A percentile compares a stretch with the other conserved stretches of the same genome.
These are phyloP conservation scores for Ibidorhyncha struthersii DNA, from an alignment of 2,113 vertebrate genomes.

Conservation along the genomic window DNA sequence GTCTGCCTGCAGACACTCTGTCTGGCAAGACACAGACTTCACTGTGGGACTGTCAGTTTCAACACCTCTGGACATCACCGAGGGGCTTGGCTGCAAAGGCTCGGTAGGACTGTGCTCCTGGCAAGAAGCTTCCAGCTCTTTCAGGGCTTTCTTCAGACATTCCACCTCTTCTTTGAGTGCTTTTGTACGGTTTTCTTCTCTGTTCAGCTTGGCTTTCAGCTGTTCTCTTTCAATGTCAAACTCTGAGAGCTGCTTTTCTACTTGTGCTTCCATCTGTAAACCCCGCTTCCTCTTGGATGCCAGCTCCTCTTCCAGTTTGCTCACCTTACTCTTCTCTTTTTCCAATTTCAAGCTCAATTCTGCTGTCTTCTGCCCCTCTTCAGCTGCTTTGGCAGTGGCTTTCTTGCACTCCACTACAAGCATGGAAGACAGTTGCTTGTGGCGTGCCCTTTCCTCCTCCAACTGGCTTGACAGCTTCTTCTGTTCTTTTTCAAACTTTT, in stretches of 20 bases:
- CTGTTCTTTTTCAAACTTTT: slow-evolving; percentile 91
- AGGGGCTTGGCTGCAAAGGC: not conserved
- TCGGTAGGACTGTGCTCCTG: not conserved
- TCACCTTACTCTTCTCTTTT: slow-evolving; percentile 81
- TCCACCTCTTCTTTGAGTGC: slow-evolving; percentile 88
- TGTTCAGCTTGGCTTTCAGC: slow-evolving; percentile 82
- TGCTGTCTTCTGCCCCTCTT: slow-evolving; percentile 87
- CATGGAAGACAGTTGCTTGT: slow-evolving; percentile 91
- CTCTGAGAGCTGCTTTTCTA: slow-evolving; percentile 87
- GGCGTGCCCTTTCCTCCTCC: slow-evolving; percentile 89
- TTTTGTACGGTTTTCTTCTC: slow-evolving; percentile 86
- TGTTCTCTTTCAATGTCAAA: slow-evolving; percentile 90
- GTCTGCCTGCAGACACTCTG: slow-evolving; percentile 74
- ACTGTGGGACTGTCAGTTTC: slow-evolving; percentile 31
- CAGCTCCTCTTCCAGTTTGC: slow-evolving; percentile 81
- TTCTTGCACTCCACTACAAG: slow-evolving; percentile 95
- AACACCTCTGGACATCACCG: slow-evolving; percentile 32
- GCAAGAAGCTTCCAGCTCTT: slow-evolving; percentile 68
- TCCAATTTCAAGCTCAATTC: slow-evolving; percentile 86
- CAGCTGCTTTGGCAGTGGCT: slow-evolving; percentile 85
- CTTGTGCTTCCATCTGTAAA: slow-evolving; percentile 84
- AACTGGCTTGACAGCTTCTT: slow-evolving; percentile 86
- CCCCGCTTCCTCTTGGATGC: slow-evolving; percentile 80
- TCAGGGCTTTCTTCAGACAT: slow-evolving; percentile 78
- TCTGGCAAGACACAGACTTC: slow-evolving; percentile 81